A percentile compares a stretch with the other conserved stretches of the same genome.
phyloP scores from a whole-genome alignment of 1,140 invertebrate species.

The Drosophila navojoa region DNA sequence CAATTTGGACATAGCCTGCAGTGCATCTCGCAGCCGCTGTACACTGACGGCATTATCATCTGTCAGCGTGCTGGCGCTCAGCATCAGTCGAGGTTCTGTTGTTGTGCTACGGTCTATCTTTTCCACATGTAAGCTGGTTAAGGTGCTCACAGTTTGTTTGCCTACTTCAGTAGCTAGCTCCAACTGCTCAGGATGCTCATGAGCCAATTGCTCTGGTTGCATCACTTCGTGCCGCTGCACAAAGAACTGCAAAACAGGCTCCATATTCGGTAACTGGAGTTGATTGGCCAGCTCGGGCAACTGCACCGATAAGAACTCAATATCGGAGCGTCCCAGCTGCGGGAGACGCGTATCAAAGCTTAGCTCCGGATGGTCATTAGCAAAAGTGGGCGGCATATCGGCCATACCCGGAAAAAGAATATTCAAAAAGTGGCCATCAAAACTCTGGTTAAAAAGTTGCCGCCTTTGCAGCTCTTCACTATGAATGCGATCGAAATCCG shows the following conservation, averaged over 20 bases:
- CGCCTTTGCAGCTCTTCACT: conserved; percentile 90
- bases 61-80: conserved; percentile 69
- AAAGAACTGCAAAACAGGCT: conserved; percentile 89
- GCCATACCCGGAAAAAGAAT: conserved; percentile 94
- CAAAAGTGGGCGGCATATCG: conserved; percentile 93
- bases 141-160: conserved; percentile 51
- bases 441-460: conserved; percentile 89
- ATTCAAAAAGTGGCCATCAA: conserved; percentile 94
- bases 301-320: conserved; percentile 87
- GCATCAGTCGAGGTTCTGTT: conserved; percentile 63
- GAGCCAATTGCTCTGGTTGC: background rate
- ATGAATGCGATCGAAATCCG: conserved; percentile 90
- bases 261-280: conserved; percentile 86
- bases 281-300: conserved; percentile 87
- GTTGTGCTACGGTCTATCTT: conserved; percentile 59
- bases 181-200: conserved; percentile 68
- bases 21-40: conserved; percentile 84
- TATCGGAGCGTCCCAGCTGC: conserved; percentile 87
- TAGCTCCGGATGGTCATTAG: conserved; percentile 89
- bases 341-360: conserved; percentile 91
- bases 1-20: conserved; percentile 84
- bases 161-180: conserved; percentile 58
- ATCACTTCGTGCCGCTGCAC: conserved; percentile 75
- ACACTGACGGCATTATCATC: conserved; percentile 72
- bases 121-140: conserved; percentile 48